Conservation (phyloP, 2,888 invertebrate species). For the Agrotis exclamationis region DNA sequence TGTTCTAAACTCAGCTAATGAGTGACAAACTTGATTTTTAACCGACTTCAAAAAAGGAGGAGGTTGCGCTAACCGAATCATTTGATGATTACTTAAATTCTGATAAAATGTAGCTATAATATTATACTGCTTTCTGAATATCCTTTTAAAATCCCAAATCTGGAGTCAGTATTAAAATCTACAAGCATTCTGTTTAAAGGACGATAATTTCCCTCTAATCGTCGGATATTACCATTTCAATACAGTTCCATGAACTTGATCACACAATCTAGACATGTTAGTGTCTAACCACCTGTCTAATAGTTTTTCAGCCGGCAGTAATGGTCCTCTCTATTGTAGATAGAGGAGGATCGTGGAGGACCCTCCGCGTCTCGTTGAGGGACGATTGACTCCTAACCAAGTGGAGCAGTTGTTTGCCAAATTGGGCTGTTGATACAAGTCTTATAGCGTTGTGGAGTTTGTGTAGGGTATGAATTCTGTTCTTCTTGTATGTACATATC, state of each 20-base stretch:
- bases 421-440: background rate
- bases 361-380: constrained; percentile 26
- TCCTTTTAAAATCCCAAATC: background rate
- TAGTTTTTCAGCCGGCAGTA: constrained; percentile 10
- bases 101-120: background rate
- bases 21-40: constrained; percentile 37
- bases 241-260: constrained; percentile 18
- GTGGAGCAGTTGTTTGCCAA: constrained; percentile 15
- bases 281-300: background rate
- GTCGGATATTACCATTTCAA: constrained; percentile 30
- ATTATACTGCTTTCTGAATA: background rate
- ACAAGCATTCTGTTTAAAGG: background rate
- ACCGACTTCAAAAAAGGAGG: too few species aligned
- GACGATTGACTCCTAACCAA: constrained; percentile 43
- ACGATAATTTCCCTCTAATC: constrained; percentile 18
- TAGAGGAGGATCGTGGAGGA: constrained; percentile 17
- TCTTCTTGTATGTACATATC: background rate
- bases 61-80: too few species aligned
- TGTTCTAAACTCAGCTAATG: constrained; percentile 47
- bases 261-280: constrained; percentile 9
- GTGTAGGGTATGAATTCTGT: background rate
- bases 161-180: constrained; percentile 12
- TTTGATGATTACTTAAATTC: too few species aligned
- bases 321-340: constrained; percentile 10
- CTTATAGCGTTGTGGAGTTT: background rate